These are phyloP conservation scores for Caenorhabditis sp. DNA, from an alignment of 2,888 invertebrate species.

Conservation along the genomic window DNA sequence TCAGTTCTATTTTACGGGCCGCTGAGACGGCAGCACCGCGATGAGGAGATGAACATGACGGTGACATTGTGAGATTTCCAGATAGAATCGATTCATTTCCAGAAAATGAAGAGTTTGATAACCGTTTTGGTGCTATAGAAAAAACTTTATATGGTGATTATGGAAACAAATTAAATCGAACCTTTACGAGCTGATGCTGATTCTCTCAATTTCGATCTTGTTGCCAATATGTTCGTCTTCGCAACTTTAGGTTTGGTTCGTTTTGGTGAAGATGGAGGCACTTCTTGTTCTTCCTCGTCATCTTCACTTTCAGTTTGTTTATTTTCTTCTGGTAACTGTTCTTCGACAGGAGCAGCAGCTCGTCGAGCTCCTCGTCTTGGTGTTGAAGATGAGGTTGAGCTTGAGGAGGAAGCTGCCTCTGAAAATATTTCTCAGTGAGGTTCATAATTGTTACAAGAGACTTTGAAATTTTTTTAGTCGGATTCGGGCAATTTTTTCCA, in stretches of 20 bases:
- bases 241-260: slow-evolving; percentile 16
- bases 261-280: neutral
- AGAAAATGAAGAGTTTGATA: too few species aligned
- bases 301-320: slow-evolving; percentile 13
- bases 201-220: slow-evolving; percentile 1
- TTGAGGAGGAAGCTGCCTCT: too few species aligned
- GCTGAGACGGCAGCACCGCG: neutral
- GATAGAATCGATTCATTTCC: neutral
- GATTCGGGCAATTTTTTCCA: too few species aligned
- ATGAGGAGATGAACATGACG: neutral
- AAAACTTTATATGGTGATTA: too few species aligned
- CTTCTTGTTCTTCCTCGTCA: slow-evolving; percentile 3
- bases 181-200: neutral
- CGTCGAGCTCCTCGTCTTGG: too few species aligned
- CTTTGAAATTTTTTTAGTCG: too few species aligned
- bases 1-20: slow-evolving; percentile 16
- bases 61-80: neutral
- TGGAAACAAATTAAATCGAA: neutral
- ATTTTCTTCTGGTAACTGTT: neutral
- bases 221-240: slow-evolving; percentile 11
- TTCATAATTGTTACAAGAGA: too few species aligned
- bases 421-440: too few species aligned
- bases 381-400: too few species aligned
- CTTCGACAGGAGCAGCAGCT: too few species aligned
- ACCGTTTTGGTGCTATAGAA: too few species aligned